Base-by-base conservation (phyloP, 2,113 vertebrate genomes). In the Sinocyclocheilus maitianheensis region DNA sequence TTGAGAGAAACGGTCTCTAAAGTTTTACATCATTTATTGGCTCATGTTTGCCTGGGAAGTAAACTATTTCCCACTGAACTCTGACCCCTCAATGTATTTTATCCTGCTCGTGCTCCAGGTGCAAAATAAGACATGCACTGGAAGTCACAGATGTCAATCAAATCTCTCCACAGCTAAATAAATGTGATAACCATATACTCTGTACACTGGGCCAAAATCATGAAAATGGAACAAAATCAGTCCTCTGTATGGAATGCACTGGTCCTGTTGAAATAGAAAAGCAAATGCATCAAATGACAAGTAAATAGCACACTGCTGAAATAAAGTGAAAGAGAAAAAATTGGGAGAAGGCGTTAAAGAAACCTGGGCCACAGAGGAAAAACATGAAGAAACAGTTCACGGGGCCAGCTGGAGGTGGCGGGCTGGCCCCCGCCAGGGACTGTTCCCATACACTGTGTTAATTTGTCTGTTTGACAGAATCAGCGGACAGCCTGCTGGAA, bases 381-480 rank as follows among this genome's bases (percentile, higher is more conserved):
- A 77, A 71, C 60, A 89, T 85, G 91, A 91, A 90, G 90, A 91
- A 83, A 87, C 75, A 78, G 90, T 92, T 93, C 85, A 87, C 86
- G 80, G 77, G 90, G 92, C 91, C 92, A 87, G 85, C 62, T 83
- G 79, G 91, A 90, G 94, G 92, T 92, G 92, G 90, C 87, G 90
- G 72, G 22, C 4, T 81, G 87, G 89, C 88, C 90, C 92, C 91
- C 67, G 91, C 92, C 91, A 89, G 67, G 77, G 80, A 30, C 84
- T 91, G 92, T 93, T 93, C 88, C 91, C 75, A 85, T 89, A 91
- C 69, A 91, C 89, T 93, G 89, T 26, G 88, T 88, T 92, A 91
- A 92, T 91, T 87, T 87, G 90, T 94, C 92, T 91, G 89, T 88
- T 93, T 93, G 91, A 91, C 83, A 85, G 92, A 87, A 86, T 87